Evolutionary conservation across 2,113 vertebrate genomes (phyloP).

Genomic region (Zootoca vivipara): DNA sequence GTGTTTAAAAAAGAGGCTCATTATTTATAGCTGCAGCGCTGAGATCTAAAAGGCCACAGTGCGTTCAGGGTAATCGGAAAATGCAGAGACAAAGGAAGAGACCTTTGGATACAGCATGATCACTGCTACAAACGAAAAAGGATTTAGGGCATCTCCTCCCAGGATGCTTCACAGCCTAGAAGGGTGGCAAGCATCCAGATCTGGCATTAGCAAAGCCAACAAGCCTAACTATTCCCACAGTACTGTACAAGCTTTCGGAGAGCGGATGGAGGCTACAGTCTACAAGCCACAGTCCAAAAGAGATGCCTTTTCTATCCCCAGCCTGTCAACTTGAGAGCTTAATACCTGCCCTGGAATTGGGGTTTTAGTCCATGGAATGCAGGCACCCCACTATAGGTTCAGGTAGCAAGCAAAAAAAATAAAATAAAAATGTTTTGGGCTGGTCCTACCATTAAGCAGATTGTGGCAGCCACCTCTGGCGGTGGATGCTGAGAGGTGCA

Average conservation of each 20-base stretch:
- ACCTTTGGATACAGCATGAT: slow-evolving; percentile 46
- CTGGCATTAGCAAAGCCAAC: slow-evolving; percentile 71
- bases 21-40: slow-evolving; percentile 43
- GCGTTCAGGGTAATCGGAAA: slow-evolving; percentile 47
- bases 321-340: too few species aligned
- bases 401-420: not conserved
- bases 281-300: not conserved
- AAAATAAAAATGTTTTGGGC: too few species aligned
- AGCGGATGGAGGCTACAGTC: slow-evolving; percentile 44
- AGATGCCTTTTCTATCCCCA: not conserved
- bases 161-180: slow-evolving; percentile 58
- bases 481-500: too few species aligned
- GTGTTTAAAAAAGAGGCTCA: slow-evolving; percentile 15
- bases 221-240: slow-evolving; percentile 70
- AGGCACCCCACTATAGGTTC: not conserved
- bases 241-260: slow-evolving; percentile 54
- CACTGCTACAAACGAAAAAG: slow-evolving; percentile 57
- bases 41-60: slow-evolving; percentile 30
- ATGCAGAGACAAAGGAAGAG: slow-evolving; percentile 36
- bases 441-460: too few species aligned
- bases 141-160: slow-evolving; percentile 45
- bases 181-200: slow-evolving; percentile 65
- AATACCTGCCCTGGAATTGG: too few species aligned
- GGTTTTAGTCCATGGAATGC: too few species aligned
- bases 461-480: too few species aligned